These are phyloP conservation scores for Limnephilus auricula DNA, from an alignment of 2,888 invertebrate genomes.

Conservation along the genomic window DNA sequence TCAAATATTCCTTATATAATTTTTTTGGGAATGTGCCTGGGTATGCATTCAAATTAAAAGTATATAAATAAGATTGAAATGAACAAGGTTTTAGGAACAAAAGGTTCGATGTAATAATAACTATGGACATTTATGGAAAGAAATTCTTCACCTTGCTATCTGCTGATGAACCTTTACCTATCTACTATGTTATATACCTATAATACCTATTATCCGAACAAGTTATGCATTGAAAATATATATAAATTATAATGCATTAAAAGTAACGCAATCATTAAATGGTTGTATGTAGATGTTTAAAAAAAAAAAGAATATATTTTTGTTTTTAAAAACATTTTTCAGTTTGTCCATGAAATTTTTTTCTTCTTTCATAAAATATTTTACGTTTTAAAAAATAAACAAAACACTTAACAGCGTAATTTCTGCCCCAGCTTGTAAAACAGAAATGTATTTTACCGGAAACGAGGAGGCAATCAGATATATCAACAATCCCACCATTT, in stretches of 20 bases:
- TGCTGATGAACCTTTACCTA: background rate
- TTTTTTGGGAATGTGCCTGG: too few relatives aligned
- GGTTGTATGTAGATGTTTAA: too few relatives aligned
- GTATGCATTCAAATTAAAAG: background rate
- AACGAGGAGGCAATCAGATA: constrained; percentile 37
- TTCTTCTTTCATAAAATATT: background rate
- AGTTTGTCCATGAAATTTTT: too few relatives aligned
- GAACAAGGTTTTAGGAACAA: too few relatives aligned
- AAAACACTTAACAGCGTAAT: background rate
- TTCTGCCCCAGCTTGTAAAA: background rate
- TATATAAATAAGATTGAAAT: too few relatives aligned
- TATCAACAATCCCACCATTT: constrained; percentile 33
- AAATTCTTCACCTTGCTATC: background rate
- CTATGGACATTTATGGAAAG: background rate
- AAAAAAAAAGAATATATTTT: background rate
- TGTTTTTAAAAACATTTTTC: background rate
- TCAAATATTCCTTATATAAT: too few relatives aligned
- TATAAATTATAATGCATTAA: background rate
- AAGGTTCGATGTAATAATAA: background rate
- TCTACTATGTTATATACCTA: too few relatives aligned
- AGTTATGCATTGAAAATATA: background rate
- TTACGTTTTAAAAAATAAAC: background rate
- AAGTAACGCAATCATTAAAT: background rate
- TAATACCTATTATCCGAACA: too few relatives aligned
- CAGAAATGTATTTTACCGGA: background rate